These are phyloP conservation scores for Numida meleagris DNA, from an alignment of 2,113 vertebrate genomes.

Conservation along the genomic window DNA sequence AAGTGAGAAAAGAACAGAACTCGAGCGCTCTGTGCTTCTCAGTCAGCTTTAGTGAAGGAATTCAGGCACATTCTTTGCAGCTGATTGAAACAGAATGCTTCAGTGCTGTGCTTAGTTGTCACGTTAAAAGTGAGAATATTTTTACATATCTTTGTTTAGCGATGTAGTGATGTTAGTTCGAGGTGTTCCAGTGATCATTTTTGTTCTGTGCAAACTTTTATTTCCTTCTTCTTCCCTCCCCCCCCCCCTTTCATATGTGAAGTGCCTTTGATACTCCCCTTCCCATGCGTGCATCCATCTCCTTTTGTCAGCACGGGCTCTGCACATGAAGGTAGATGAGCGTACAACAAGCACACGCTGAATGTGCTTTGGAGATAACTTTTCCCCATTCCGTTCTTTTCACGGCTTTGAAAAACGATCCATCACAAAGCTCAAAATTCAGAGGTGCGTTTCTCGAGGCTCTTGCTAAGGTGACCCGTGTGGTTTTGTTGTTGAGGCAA, in stretches of 20 bases:
- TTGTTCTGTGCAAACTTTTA: neutral
- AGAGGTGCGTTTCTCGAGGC: neutral
- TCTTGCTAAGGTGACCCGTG: neutral
- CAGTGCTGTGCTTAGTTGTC: neutral
- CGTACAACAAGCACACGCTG: accelerated
- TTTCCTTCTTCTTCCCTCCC: neutral
- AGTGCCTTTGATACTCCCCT: neutral
- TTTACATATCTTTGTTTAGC: neutral
- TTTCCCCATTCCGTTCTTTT: neutral
- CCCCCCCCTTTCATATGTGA: neutral
- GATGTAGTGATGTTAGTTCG: neutral
- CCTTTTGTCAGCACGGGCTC: neutral
- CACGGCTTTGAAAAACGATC: neutral
- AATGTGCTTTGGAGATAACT: neutral
- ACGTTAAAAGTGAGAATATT: neutral
- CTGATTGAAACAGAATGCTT: neutral
- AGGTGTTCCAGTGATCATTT: neutral
- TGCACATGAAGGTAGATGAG: neutral
- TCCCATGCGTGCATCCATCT: neutral
- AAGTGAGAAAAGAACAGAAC: neutral
- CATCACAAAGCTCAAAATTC: neutral
- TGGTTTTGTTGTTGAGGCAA: neutral
- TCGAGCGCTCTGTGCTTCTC: neutral
- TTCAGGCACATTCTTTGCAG: neutral
- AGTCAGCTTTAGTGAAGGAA: neutral